Percentiles rank a stretch among this genome's conserved stretches.
phyloP scores from a whole-genome alignment of 2,888 invertebrate species.

The Drosophila subsilvestris region DNA sequence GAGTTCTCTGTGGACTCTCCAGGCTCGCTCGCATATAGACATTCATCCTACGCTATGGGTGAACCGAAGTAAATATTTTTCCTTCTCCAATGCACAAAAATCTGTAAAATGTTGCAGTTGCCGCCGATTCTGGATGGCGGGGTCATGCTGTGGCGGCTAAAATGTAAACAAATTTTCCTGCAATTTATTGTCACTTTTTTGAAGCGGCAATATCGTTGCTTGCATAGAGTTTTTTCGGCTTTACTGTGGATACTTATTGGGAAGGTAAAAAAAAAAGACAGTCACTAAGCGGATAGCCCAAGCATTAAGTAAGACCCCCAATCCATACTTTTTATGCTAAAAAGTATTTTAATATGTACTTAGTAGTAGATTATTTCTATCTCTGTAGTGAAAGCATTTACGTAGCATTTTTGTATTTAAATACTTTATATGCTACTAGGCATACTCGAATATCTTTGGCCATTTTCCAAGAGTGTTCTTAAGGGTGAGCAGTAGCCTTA shows the following conservation, averaged over 20 bases:
- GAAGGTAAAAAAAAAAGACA: not conserved
- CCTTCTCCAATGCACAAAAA: constrained; percentile 57
- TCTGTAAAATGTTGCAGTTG: constrained; percentile 55
- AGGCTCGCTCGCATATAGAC: constrained; percentile 56
- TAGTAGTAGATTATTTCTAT: not conserved
- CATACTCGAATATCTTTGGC: constrained; percentile 5
- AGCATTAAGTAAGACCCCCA: not conserved
- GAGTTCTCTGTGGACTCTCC: constrained; percentile 12
- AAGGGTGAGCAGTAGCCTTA: constrained; percentile 46
- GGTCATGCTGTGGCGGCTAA: constrained; percentile 25
- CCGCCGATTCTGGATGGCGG: constrained; percentile 14
- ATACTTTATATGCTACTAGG: not conserved
- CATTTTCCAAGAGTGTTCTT: constrained; percentile 57
- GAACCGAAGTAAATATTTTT: constrained; percentile 66
- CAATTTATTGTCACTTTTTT: constrained; percentile 72
- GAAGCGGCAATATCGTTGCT: constrained; percentile 1
- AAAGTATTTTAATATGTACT: not conserved
- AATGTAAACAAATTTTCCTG: constrained; percentile 68
- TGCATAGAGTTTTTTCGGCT: not conserved
- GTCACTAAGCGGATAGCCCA: not conserved
- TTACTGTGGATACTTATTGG: constrained; percentile 4
- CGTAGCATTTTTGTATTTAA: not conserved
- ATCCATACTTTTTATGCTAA: not conserved
- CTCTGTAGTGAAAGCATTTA: not conserved
- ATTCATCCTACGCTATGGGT: constrained; percentile 45